A percentile compares a stretch with the other conserved stretches of the same genome.
phyloP scores from a whole-genome alignment of 2,888 invertebrate genomes.

The Cephus rjabovi region DNA sequence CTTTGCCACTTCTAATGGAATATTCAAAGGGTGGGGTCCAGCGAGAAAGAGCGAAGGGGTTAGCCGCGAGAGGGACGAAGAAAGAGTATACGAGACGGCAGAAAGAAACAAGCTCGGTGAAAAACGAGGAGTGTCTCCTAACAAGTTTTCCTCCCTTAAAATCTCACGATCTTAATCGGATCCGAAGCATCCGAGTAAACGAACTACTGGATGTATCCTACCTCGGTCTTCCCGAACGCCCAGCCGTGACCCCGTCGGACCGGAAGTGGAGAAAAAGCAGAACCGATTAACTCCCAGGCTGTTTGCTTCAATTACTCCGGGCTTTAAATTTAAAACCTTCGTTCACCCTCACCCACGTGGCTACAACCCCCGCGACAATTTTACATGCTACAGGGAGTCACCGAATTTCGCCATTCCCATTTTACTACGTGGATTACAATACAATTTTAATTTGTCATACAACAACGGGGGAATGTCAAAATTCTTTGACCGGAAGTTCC shows the following conservation, averaged over 20 bases:
- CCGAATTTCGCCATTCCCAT: background rate
- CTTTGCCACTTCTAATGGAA: background rate
- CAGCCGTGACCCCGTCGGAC: background rate
- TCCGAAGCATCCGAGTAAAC: background rate
- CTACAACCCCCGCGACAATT: background rate
- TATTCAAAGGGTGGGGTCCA: background rate
- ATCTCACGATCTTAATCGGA: background rate
- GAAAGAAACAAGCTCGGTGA: background rate
- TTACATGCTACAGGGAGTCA: too few species aligned
- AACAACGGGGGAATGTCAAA: background rate
- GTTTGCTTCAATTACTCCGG: background rate
- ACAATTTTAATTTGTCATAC: background rate
- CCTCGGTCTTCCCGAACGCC: background rate
- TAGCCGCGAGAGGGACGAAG: background rate
- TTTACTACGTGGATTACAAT: background rate
- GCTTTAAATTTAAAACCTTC: background rate
- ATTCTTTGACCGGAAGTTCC: background rate
- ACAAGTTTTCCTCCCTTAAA: background rate
- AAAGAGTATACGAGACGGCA: background rate
- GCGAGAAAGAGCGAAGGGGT: background rate
- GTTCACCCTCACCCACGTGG: background rate
- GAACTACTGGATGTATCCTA: background rate
- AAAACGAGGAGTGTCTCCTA: background rate
- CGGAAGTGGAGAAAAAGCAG: background rate
- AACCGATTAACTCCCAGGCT: background rate